Evolutionary conservation across 2,113 vertebrate species (phyloP).

Genomic region (Anarrhichthys ocellatus): DNA sequence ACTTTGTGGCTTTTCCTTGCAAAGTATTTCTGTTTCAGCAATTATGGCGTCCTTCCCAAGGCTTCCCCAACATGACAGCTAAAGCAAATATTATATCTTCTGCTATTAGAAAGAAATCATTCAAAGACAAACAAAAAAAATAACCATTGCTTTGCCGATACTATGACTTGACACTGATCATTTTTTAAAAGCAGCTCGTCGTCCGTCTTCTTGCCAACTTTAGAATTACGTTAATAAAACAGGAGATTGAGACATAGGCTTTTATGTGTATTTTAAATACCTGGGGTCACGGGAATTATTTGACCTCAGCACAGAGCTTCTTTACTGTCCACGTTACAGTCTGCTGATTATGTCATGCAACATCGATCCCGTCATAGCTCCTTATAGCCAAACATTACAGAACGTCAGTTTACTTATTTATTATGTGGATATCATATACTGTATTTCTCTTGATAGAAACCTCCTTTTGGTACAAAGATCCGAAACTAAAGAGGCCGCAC

Average conservation of each 20-base stretch:
- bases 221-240: neutral
- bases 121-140: neutral
- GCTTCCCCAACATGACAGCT: neutral
- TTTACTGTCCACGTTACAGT: neutral
- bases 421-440: neutral
- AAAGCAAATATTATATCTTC: neutral
- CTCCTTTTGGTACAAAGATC: neutral
- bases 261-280: conserved; percentile 22
- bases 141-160: neutral
- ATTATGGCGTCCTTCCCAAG: neutral
- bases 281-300: conserved; percentile 10
- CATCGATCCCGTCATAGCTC: conserved; percentile 6
- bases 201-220: neutral
- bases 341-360: conserved; percentile 24
- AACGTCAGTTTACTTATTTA: neutral
- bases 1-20: conserved; percentile 36
- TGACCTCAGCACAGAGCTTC: neutral
- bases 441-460: neutral
- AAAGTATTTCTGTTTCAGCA: conserved; percentile 7
- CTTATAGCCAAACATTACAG: conserved; percentile 9
- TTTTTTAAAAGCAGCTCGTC: neutral
- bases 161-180: neutral
- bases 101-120: neutral
- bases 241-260: neutral
- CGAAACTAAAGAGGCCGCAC: neutral